These are phyloP conservation scores for Catharus fuscescens DNA, from an alignment of 2,113 vertebrate species.

Conservation along the genomic window DNA sequence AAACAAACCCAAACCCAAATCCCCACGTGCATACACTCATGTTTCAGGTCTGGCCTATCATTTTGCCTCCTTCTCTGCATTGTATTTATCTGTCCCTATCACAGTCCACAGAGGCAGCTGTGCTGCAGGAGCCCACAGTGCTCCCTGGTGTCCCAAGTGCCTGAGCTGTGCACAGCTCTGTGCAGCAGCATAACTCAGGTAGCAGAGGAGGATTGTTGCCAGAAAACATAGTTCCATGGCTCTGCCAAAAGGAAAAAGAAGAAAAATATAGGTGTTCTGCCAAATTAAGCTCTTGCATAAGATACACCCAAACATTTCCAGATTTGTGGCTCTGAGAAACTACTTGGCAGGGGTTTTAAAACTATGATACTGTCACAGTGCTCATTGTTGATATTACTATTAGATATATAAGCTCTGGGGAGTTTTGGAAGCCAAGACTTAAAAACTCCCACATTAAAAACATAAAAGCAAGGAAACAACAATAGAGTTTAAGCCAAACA, in stretches of 20 bases:
- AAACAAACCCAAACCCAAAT: fast-evolving
- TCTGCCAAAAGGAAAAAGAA: neutral
- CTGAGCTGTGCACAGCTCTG: neutral
- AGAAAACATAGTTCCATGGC: neutral
- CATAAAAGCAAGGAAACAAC: neutral
- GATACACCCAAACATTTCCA: neutral
- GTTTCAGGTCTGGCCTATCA: neutral
- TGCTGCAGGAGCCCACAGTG: neutral
- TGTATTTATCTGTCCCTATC: neutral
- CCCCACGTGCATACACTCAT: fast-evolving
- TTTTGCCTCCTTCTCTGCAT: neutral
- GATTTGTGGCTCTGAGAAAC: neutral
- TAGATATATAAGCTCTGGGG: neutral
- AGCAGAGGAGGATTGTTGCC: neutral
- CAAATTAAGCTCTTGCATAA: constrained; percentile 27
- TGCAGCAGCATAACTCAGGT: neutral
- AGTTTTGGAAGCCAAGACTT: neutral
- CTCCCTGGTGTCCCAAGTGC: neutral
- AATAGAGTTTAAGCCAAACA: neutral
- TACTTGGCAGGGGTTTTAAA: neutral
- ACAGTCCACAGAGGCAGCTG: neutral
- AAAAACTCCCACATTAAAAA: neutral
- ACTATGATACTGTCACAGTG: neutral
- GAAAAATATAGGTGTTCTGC: neutral
- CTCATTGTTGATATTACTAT: neutral